Evolutionary conservation across 1,140 invertebrate genomes (phyloP).

Genomic region (Tribolium madens): DNA sequence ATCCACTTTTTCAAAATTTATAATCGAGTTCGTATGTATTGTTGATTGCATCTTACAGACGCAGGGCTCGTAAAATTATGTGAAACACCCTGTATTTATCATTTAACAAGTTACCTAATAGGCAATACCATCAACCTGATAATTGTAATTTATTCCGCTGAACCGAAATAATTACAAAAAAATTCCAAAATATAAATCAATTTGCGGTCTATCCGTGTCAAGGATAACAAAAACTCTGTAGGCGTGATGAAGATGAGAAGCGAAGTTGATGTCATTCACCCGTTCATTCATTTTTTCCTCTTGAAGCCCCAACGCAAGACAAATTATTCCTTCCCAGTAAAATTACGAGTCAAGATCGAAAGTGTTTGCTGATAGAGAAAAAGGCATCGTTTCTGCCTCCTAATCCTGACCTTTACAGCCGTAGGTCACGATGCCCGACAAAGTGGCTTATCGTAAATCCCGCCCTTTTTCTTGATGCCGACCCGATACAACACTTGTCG

Average conservation of each 20-base stretch:
- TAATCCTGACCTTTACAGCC: constrained; percentile 37
- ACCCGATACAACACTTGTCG: constrained; percentile 38
- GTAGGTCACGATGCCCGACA: constrained; percentile 31
- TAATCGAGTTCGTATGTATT: too few species aligned
- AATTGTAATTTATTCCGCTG: too few species aligned
- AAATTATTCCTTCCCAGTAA: neutral
- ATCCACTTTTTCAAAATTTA: too few species aligned
- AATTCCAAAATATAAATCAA: neutral
- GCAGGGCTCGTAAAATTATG: too few species aligned
- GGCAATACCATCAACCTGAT: too few species aligned
- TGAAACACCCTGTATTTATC: too few species aligned
- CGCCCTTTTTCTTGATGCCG: constrained; percentile 29
- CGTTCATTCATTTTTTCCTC: neutral
- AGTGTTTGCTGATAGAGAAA: neutral
- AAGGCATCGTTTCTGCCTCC: constrained; percentile 7
- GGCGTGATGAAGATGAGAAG: constrained; percentile 11
- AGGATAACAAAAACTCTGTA: constrained; percentile 4
- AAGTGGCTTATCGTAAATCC: constrained; percentile 38
- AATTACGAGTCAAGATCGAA: neutral
- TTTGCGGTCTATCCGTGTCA: neutral
- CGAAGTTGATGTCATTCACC: constrained; percentile 14
- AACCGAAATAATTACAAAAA: neutral
- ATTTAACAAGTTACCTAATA: too few species aligned
- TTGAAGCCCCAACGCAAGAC: neutral
- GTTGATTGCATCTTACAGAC: too few species aligned